phyloP scores from a whole-genome alignment of 2,113 vertebrate genomes.

The Corythaixoides concolor region DNA sequence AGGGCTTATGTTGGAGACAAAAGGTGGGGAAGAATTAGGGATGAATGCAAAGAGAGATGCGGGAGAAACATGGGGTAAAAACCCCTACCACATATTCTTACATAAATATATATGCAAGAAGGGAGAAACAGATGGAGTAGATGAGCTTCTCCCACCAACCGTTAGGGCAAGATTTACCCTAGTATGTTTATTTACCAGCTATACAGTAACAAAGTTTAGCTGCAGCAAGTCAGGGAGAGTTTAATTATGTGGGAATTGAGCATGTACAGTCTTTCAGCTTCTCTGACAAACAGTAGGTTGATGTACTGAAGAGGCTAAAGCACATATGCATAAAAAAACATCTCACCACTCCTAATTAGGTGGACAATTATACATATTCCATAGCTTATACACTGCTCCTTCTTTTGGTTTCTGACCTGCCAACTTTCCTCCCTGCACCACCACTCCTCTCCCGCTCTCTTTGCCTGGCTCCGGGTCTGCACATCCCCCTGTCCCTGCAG shows the following conservation, averaged over 20 bases:
- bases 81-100: not conserved
- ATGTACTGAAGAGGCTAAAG: not conserved
- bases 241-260: not conserved
- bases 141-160: not conserved
- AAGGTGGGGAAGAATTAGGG: not conserved
- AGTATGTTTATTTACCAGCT: not conserved
- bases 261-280: not conserved
- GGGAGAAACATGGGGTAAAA: not conserved
- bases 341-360: not conserved
- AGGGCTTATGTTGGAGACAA: not conserved
- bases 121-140: slow-evolving; percentile 6
- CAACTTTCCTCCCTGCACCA: no score
- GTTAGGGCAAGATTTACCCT: not conserved
- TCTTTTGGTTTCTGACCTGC: not conserved
- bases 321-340: not conserved
- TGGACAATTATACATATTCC: not conserved
- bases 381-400: not conserved
- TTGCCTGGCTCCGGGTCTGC: not conserved
- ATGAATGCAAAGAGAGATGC: not conserved
- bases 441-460: not conserved
- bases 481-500: not conserved
- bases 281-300: not conserved
- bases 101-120: not conserved
- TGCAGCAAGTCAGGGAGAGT: not conserved
- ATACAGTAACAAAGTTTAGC: slow-evolving; percentile 5